Base-by-base conservation (phyloP, 2,888 invertebrate species). In the Lithophane socia region DNA sequence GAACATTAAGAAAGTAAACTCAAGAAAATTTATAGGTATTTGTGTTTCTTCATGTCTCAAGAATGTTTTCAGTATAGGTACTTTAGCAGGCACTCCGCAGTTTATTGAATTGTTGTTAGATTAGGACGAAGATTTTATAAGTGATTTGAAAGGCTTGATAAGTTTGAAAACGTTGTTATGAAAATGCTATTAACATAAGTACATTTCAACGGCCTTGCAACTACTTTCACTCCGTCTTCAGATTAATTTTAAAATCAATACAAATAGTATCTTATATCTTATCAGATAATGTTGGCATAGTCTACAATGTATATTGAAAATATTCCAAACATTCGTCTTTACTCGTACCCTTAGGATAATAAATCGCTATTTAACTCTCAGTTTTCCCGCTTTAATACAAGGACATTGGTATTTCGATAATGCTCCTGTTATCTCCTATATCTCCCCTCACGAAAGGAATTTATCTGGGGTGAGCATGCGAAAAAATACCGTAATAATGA, bases 351-450 rank as follows among this genome's bases (percentile, higher is more conserved):
- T 90, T 89, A 89, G 81, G 86, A 92, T 92, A 94, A 95, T 95
- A 96, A 95, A 96, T 95, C 93, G 94, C 91, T 92, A 94, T 95
- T 95, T 93, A 94, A 95, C 93, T 94, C 94, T 94, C 95, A 94
- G 94, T 95, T 93, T 92, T 93, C 92, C 93, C 93, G 94, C 90
- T 95, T 95, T 94, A 95, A 95, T 95, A 94, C 94, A 92, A 93
- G 92, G 93, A 95, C 95, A 95, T 94, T 92, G 96, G 95, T 94
- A 96, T 96, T 95, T 96, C 95, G 96, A 95, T 96, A 96, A 96
- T 96, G 95, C 91, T 90, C 91, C 92, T 93, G 95, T 95, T 96
- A 96, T 96, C 96, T 95, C 84, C 92, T 88, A 92, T 91, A 94
- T 95, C 95, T 93, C 94, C 94, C 94, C 95, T 92, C 90, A 84